Conservation (phyloP, 2,113 vertebrate genomes). For the Triplophysa dalaica region DNA sequence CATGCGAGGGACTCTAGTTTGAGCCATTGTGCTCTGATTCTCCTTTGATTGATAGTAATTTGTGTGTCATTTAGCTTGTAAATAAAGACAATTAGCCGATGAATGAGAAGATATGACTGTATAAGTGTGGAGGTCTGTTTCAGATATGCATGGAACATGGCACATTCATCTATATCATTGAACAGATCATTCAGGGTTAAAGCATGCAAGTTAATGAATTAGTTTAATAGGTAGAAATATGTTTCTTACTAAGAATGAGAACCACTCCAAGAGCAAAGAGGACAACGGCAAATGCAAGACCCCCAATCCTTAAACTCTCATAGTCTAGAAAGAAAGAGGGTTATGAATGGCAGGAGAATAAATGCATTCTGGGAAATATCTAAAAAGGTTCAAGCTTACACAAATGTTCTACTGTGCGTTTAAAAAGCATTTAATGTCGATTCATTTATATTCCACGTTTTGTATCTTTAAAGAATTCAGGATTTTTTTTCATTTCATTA, state of each 20-base stretch:
- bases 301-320: slow-evolving; percentile 91
- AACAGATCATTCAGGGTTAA: not conserved
- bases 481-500: not conserved
- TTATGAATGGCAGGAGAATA: not conserved
- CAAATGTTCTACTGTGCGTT: not conserved
- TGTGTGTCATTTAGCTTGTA: not conserved
- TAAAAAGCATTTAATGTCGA: not conserved
- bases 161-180: not conserved
- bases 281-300: slow-evolving; percentile 90
- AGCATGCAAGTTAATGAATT: not conserved
- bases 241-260: slow-evolving; percentile 90
- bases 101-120: not conserved
- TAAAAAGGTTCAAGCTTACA: not conserved
- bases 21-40: not conserved
- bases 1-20: not conserved
- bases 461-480: too few relatives aligned
- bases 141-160: not conserved
- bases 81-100: not conserved
- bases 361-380: not conserved
- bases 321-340: slow-evolving; percentile 78
- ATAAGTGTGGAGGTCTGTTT: not conserved
- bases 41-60: not conserved
- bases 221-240: not conserved
- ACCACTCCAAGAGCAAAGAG: slow-evolving; percentile 92
- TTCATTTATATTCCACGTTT: not conserved